Evolutionary conservation across 2,797 vertebrate genomes (phyloP).

Genomic region (Acestrorhynchus altus): DNA sequence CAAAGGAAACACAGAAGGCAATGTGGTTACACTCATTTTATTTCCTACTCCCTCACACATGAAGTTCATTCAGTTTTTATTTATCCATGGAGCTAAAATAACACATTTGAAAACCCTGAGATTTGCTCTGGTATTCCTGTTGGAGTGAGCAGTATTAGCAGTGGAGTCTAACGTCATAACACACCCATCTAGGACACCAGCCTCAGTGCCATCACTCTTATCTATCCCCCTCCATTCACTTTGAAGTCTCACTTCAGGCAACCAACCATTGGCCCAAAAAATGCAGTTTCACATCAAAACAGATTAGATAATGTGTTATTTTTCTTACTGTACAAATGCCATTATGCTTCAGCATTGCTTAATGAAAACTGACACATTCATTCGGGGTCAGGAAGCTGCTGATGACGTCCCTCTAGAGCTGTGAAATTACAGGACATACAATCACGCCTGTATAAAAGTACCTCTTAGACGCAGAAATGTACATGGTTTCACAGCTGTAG

Average conservation of each 20-base stretch:
- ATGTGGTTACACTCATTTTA: neutral
- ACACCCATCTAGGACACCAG: neutral
- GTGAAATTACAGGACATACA: too few relatives aligned
- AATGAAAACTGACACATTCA: too few relatives aligned
- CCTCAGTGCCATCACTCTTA: neutral
- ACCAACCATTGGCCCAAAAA: neutral
- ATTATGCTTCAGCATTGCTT: neutral
- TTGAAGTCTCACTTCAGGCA: neutral
- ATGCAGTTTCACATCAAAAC: neutral
- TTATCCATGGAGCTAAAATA: too few relatives aligned
- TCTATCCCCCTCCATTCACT: neutral
- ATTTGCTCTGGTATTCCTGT: too few relatives aligned
- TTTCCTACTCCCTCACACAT: too few relatives aligned
- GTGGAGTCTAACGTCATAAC: neutral
- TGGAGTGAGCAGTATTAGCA: neutral
- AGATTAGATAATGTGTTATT: neutral
- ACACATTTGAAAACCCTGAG: too few relatives aligned
- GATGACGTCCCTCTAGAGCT: too few relatives aligned
- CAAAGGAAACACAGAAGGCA: slow-evolving; percentile 33
- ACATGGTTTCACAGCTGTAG: too few relatives aligned
- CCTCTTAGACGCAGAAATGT: too few relatives aligned
- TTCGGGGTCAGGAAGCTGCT: too few relatives aligned
- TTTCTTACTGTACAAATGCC: neutral
- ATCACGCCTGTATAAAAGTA: too few relatives aligned
- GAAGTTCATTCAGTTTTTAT: too few relatives aligned